Evolutionary conservation across 2,113 vertebrate species (phyloP), one percentile per base, ranked within the genome.

Genomic region (Saguinus imperator): DNA sequence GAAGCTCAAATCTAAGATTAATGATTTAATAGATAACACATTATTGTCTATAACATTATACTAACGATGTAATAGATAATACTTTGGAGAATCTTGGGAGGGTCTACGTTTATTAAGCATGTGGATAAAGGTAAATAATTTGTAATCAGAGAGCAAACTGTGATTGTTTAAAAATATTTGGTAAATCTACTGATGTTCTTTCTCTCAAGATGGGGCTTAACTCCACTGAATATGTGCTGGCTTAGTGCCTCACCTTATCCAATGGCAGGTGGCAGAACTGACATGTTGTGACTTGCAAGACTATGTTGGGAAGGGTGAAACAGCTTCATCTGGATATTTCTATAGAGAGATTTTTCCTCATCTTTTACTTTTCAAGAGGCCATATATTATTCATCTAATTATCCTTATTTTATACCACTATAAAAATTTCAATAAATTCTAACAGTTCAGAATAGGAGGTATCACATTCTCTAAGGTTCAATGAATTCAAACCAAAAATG

Each of bases 371-470:
- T 35, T 81, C 14, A 43, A 64, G 6, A 75, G 17, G 3, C 13
- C 32, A 23, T 77, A 2, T 9, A 79, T 70, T 76, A 40, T 55
- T 72, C 37, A 70, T 25, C 0, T 27, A 52, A 17, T 73, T 80
- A 72, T 52, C 8, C 6, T 90, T 90, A 73, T 45, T 80, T 80
- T 66, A 35, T 35, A 32, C 6, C 4, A 35, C 10, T 32, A 32
- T 61, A 58, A 20, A 58, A 45, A 83, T 37, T 83, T 83, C 11
- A 93, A 13, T 73, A 55, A 55, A 43, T 64, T 89, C 8, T 25
- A 92, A 40, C 27, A 72, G 12, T 89, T 91, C 17, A 89, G 70
- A 93, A 37, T 25, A 87, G 23, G 13, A 83, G 40, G 50, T 76
- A 45, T 80, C 4, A 25, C 14, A 58, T 76, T 92, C 10, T 77